Evolutionary conservation across 2,888 invertebrate genomes (phyloP).

Genomic region (Eretmocerus hayati): DNA sequence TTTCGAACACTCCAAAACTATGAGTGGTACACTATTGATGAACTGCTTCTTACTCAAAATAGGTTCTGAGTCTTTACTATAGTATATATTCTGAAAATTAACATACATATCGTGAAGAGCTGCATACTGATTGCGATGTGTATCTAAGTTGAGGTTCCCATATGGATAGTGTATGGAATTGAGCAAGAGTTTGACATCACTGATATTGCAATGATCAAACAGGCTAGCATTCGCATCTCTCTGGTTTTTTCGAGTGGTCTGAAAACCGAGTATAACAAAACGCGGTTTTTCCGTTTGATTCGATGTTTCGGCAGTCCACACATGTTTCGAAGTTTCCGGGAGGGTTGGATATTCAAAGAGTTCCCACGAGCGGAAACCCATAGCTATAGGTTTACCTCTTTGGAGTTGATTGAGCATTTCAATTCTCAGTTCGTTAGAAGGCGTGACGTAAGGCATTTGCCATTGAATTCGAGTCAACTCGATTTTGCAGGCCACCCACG

Average conservation of each 20-base stretch:
- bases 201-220: conserved; percentile 32
- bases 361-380: conserved; percentile 39
- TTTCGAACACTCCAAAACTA: conserved; percentile 5
- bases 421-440: conserved; percentile 21
- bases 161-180: conserved; percentile 39
- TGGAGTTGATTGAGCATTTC: conserved; percentile 18
- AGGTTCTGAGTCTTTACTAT: conserved; percentile 4
- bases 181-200: conserved; percentile 36
- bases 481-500: conserved; percentile 28
- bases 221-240: conserved; percentile 22
- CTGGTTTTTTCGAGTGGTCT: conserved; percentile 38
- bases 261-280: conserved; percentile 40
- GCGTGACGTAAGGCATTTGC: conserved; percentile 20
- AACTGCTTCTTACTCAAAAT: neutral
- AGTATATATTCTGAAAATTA: conserved; percentile 24
- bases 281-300: conserved; percentile 39
- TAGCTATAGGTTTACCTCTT: conserved; percentile 20
- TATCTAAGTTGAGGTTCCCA: conserved; percentile 11
- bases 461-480: conserved; percentile 13
- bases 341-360: conserved; percentile 40
- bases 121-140: conserved; percentile 9
- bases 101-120: conserved; percentile 15
- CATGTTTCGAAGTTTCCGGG: conserved; percentile 32
- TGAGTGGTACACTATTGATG: neutral
- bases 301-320: conserved; percentile 33